Percentiles rank a stretch among this genome's conserved stretches.
Conservation (phyloP, 2,888 invertebrate species). For the Drosophila putrida region DNA sequence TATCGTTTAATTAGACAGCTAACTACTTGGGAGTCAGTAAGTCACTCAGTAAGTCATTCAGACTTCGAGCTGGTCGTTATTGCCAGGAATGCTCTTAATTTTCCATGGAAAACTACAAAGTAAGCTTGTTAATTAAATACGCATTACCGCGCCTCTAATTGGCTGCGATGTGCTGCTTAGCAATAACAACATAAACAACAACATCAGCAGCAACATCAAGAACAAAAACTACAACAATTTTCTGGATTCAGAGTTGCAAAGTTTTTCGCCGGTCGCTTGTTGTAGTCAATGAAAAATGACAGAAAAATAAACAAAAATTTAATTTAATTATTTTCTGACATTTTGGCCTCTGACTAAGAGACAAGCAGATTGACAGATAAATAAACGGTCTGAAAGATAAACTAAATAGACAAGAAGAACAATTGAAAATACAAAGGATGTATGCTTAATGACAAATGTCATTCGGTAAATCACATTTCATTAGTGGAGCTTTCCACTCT, state of each 20-base stretch:
- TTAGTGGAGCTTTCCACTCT: conserved; percentile 50
- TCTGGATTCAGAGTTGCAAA: conserved; percentile 56
- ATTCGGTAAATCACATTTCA: conserved; percentile 60
- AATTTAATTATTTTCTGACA: conserved; percentile 61
- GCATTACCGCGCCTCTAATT: conserved; percentile 78
- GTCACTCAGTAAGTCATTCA: conserved; percentile 47
- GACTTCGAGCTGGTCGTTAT: conserved; percentile 29
- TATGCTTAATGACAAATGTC: conserved; percentile 53
- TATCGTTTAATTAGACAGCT: conserved; percentile 68
- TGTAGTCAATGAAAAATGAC: conserved; percentile 45
- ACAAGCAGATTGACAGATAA: conserved; percentile 18
- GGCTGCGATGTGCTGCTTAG: conserved; percentile 67
- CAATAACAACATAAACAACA: conserved; percentile 38
- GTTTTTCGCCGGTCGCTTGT: conserved; percentile 34
- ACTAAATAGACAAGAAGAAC: conserved; percentile 14
- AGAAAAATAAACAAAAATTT: conserved; percentile 44
- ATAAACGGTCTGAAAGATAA: background rate
- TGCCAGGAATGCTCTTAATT: conserved; percentile 67
- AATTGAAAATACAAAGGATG: conserved; percentile 42
- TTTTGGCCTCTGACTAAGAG: conserved; percentile 35
- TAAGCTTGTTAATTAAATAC: conserved; percentile 81
- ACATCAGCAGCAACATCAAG: conserved; percentile 31
- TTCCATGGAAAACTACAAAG: conserved; percentile 75
- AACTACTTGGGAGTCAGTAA: conserved; percentile 53
- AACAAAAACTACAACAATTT: conserved; percentile 37